Base-by-base conservation (phyloP, 1,140 invertebrate genomes). In the Oedothorax gibbosus region DNA sequence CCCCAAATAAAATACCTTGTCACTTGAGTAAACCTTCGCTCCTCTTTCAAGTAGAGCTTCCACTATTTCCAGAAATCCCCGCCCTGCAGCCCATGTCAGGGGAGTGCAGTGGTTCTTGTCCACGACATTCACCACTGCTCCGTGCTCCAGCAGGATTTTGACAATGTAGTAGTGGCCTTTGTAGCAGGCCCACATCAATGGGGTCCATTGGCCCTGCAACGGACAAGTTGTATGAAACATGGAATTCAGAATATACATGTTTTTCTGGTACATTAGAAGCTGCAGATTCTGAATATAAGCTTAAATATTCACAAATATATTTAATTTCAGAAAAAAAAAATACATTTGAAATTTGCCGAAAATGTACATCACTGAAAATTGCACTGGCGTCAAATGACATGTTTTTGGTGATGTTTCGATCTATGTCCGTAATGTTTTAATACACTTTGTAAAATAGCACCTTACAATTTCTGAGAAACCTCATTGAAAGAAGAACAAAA, bases 161-260 rank as follows among this genome's bases (percentile, higher is more conserved):
- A 96, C 97, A 83, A 95, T 92, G 35, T 95, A 93, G 12, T 93
- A 93, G 87, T 94, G 93, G 6, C 97, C 97, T 90, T 98, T 97
- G 89, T 99, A 99, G 9, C 95, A 94, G 0, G 97, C 97, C 98
- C 98, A 99, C 95, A 99, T 98, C 60, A 99, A 92, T 0, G 97
- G 92, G 3, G 97, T 97, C 98, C 98, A 99, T 35, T 96, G 96
- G 87, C 83, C 82, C 86, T 87, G 60, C 18, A 84, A 78, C 5
- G 8, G 15, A n/a, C n/a, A n/a, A n/a, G n/a, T n/a, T n/a, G n/a
- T n/a, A n/a, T n/a, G n/a, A n/a, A n/a, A n/a, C n/a, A n/a, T n/a
- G n/a, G n/a, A 10, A 60, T 60, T 60, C 56, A 60, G 15, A 9
- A 10, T 60, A 60, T 60, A 10, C 56, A 60, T 60, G n/a, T n/a